These are phyloP conservation scores for Sceliomorpha sp. DNA, from an alignment of 2,888 invertebrate species.

Conservation along the genomic window DNA sequence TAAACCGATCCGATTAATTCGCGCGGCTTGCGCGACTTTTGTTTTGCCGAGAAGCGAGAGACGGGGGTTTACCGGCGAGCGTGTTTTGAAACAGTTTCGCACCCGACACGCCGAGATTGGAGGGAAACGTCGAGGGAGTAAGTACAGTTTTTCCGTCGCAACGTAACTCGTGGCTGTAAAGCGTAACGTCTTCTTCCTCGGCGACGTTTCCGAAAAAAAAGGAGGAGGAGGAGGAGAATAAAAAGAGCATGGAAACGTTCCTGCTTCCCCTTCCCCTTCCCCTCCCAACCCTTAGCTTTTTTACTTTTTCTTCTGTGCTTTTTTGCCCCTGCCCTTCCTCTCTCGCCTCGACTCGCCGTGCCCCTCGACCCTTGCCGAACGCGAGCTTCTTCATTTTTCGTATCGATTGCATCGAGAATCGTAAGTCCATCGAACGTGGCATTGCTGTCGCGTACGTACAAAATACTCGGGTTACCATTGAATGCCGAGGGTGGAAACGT, in stretches of 20 bases:
- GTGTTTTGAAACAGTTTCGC: constrained; percentile 56
- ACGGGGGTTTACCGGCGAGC: constrained; percentile 49
- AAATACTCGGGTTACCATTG: too few relatives aligned
- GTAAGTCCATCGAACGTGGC: too few relatives aligned
- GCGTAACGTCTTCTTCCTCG: constrained; percentile 40
- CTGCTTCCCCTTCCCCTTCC: constrained; percentile 20
- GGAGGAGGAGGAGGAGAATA: constrained; percentile 4
- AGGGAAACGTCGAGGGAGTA: constrained; percentile 50
- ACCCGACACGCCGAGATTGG: constrained; percentile 47
- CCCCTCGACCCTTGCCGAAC: constrained; percentile 16
- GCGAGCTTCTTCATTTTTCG: constrained; percentile 47
- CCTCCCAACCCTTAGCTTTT: constrained; percentile 5
- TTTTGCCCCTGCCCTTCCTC: constrained; percentile 7
- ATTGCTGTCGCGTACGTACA: too few relatives aligned
- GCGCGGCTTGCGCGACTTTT: constrained; percentile 33
- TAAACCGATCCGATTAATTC: constrained; percentile 30
- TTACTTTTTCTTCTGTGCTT: constrained; percentile 27
- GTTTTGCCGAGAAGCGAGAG: constrained; percentile 28
- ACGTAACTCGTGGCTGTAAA: constrained; percentile 57
- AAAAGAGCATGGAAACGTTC: constrained; percentile 9
- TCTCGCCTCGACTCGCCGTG: constrained; percentile 21
- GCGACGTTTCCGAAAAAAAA: constrained; percentile 32
- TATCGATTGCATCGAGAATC: constrained; percentile 48
- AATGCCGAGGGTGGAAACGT: too few relatives aligned
- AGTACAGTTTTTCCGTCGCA: constrained; percentile 60